Base-by-base conservation (phyloP, 1,140 invertebrate species). In the Papilio aristodemus region DNA sequence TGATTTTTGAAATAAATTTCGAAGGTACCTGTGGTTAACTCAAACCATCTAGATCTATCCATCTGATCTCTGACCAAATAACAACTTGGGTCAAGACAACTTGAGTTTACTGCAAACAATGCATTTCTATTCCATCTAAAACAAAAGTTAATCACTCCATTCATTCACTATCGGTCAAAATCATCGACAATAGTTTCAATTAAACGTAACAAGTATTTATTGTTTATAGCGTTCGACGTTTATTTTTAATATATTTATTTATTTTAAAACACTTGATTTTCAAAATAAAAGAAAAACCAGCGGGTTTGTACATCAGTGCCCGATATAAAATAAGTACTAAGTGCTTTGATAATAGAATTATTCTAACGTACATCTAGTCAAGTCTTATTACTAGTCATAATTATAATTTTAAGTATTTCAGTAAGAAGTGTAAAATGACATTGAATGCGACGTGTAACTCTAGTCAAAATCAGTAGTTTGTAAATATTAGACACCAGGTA, bases 401-500 rank as follows among this genome's bases (percentile, higher is more conserved):
- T 6, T 17, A 19, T 46, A 46, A 17, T 32, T 6, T 2, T 32
- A 32, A 17, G 14, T 43, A 11, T 5, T 46, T 5, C 1, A 13
- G 9, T 54, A 54, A 54, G 46, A 3, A 0, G 11, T 54, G 46
- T 54, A 54, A 54, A 54, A 54, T 54, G 4, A 25, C 1, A 54
- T 19, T 22, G 46, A 54, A 54, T 54, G 46, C 46, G 46, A 54
- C 46, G 46, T 54, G 46, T 54, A 22, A 54, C 46, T 68, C 72
- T 73, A 73, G 72, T 73, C 72, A 73, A 32, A 68, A 64, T 6
- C 27, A 27, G 69, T 73, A 73, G 72, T 17, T 3, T 73, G 72
- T 73, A 71, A 8, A 73, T 73, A 70, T 50, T 67, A 67, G 25
- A 11, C 10, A 5, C 4, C 22, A 67, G 6, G 41, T 43, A 27